Conservation (phyloP, 2,888 invertebrate genomes). For the Diarsia brunnea region DNA sequence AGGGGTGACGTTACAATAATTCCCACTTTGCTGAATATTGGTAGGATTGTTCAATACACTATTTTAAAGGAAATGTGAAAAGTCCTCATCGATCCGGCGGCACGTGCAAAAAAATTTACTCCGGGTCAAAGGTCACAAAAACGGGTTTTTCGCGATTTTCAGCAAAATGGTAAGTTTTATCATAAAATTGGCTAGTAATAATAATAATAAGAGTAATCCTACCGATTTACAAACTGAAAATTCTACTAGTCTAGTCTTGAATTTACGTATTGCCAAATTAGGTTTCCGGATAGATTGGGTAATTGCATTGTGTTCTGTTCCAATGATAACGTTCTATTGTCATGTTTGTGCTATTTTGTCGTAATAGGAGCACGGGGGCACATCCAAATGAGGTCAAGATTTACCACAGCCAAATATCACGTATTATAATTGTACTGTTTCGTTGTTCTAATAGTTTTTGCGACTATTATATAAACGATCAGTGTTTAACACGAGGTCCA, state of each 20-base stretch:
- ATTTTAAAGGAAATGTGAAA: too few species aligned
- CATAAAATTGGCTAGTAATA: too few species aligned
- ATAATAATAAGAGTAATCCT: too few species aligned
- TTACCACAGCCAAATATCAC: background rate
- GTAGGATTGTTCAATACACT: too few species aligned
- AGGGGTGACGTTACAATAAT: too few species aligned
- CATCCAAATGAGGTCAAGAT: background rate
- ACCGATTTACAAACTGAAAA: background rate
- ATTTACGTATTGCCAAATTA: slow-evolving; percentile 6
- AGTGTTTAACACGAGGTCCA: background rate
- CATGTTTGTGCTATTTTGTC: slow-evolving; percentile 13
- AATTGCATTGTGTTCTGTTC: slow-evolving; percentile 39
- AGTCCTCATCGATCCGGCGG: too few species aligned
- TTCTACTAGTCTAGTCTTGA: background rate
- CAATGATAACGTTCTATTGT: slow-evolving; percentile 14
- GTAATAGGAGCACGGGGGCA: background rate
- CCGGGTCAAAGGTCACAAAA: too few species aligned
- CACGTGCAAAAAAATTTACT: too few species aligned
- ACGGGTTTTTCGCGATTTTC: too few species aligned
- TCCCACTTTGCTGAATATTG: too few species aligned
- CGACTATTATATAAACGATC: background rate
- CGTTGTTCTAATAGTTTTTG: background rate
- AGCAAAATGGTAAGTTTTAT: too few species aligned
- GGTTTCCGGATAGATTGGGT: slow-evolving; percentile 16
- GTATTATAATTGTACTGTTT: background rate